phyloP scores from a whole-genome alignment of 2,888 invertebrate species.

The Dasysyrphus albostriatus region DNA sequence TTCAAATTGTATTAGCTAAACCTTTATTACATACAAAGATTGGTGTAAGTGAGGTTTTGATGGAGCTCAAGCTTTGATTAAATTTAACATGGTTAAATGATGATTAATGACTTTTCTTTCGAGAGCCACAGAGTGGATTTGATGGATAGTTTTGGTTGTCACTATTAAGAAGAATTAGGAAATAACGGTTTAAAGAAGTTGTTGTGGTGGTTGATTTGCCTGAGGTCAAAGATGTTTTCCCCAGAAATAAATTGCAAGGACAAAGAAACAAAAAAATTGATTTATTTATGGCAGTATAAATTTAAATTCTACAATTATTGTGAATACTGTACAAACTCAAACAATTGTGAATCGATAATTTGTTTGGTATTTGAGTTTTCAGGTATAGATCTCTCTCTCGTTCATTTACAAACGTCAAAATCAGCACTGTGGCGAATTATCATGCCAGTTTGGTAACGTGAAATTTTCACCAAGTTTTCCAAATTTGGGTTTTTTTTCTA shows the following conservation, averaged over 20 bases:
- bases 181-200: neutral
- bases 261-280: neutral
- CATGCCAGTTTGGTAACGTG: no score
- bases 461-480: no score
- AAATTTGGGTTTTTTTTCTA: no score
- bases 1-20: neutral
- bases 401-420: no score
- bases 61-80: constrained; percentile 1
- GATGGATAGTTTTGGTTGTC: constrained; percentile 27
- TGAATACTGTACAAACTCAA: no score
- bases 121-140: neutral
- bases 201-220: neutral
- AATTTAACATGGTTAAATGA: constrained; percentile 3
- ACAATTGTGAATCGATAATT: no score
- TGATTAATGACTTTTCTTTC: constrained; percentile 23
- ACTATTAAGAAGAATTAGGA: constrained; percentile 14
- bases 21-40: neutral
- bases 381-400: no score
- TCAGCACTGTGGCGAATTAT: no score
- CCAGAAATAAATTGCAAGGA: neutral
- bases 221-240: neutral
- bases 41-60: constrained; percentile 12
- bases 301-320: no score
- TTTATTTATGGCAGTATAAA: neutral
- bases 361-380: no score